Percentiles rank a stretch among this genome's conserved stretches.
Conservation (phyloP, 2,888 invertebrate species). For the Drosophila fungiperda region DNA sequence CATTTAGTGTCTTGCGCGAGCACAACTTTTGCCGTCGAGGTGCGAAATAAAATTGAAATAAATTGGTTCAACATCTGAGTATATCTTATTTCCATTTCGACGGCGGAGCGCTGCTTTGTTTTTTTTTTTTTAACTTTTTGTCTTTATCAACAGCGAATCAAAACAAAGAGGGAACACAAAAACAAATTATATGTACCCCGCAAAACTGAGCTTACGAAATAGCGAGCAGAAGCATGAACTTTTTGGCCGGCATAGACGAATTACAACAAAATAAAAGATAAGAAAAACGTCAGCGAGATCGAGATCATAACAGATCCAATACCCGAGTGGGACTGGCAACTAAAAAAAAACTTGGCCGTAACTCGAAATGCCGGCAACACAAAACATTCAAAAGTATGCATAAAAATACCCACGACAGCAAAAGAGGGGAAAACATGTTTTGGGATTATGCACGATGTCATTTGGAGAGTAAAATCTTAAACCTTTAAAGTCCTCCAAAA, state of each 20-base stretch:
- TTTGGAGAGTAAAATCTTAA: conserved; percentile 1
- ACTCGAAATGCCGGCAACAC: conserved; percentile 45
- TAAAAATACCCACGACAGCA: background rate
- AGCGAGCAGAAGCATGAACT: conserved; percentile 12
- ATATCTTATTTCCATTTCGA: conserved; percentile 69
- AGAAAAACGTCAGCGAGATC: conserved; percentile 8
- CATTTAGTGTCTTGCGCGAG: conserved; percentile 31
- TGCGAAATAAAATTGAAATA: conserved; percentile 76
- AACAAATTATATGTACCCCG: conserved; percentile 44
- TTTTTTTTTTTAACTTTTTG: conserved; percentile 19
- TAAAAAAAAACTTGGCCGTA: conserved; percentile 21
- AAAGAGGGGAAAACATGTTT: conserved; percentile 48
- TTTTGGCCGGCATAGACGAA: conserved; percentile 10
- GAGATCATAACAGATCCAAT: conserved; percentile 43
- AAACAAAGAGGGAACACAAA: conserved; percentile 61
- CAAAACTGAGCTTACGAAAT: conserved; percentile 44
- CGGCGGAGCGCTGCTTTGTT: conserved; percentile 31
- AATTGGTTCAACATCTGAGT: conserved; percentile 70
- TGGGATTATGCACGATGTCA: conserved; percentile 8
- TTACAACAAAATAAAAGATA: background rate
- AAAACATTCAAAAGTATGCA: background rate
- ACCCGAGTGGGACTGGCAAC: conserved; percentile 41
- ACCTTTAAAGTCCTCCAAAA: background rate
- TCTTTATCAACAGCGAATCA: conserved; percentile 69
- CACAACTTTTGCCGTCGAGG: conserved; percentile 66